Evolutionary conservation across 2,888 invertebrate species (phyloP), one percentile per base, ranked within the genome.

Genomic region (Xylota sylvarum): DNA sequence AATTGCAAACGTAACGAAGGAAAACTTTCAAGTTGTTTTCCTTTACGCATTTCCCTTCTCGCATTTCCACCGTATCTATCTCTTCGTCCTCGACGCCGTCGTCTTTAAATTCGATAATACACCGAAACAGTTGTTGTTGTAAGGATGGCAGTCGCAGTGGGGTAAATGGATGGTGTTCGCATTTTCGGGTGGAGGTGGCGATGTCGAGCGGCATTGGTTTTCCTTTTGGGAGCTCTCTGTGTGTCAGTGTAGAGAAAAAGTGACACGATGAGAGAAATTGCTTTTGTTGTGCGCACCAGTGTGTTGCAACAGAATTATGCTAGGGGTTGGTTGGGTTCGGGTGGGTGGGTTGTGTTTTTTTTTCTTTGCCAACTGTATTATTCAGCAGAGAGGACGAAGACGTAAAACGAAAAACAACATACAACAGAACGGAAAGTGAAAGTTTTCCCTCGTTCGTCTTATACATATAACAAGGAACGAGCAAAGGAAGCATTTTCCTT

Each of bases 221-320:
- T 73, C 32, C 77, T 78, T 73, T 56, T 72, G 82, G 86, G 77
- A 77, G 50, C 62, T 48, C 32, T 52, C 43, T 48, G 40, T 78
- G 64, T 82, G 72, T 78, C 77, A 81, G 77, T 67, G 72, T 72
- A 64, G 50, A 46, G 62, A 86, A 73, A 84, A 86, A 82, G 72
- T 86, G 86, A 86, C 86, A 86, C 77, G 81, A 86, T 67, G 86
- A 86, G 82, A 82, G 82, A 86, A 86, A 86, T 86, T 82, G 82
- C 82, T 86, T 86, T 86, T 86, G 81, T 86, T 86, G 86, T 77
- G 86, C 72, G 82, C 82, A 70, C 76, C 86, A 77, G 82, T 81
- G 86, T 86, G 86, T 81, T 86, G 86, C 86, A 86, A 78, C 82
- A 73, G 86, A 82, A 82, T 86, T 86, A 67, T 78, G 43, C 67